Evolutionary conservation across 2,797 vertebrate genomes (phyloP), one percentile per base, ranked within the genome.

Genomic region (Paedocypris micromegethes): DNA sequence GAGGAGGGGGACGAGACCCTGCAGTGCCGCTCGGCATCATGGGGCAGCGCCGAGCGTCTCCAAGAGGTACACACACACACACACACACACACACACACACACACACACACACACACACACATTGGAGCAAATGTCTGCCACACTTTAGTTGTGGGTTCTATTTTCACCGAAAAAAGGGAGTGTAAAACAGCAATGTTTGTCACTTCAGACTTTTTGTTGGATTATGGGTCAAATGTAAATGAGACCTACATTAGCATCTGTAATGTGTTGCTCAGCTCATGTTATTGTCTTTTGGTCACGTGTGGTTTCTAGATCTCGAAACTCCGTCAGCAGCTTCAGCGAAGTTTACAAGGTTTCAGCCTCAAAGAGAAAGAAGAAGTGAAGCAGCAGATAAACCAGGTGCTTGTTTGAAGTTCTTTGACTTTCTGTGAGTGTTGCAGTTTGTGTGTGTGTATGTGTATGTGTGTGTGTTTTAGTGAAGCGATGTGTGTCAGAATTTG

Each of bases 1-100:
- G 94, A 97, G 58, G 94, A 98, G 63, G 89, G 87, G 75, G 80
- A 83, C 72, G 93, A 94, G 67, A 91, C 80, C 66, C 89, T 89
- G 9, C 94, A 98, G 87, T 94, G 96, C 79, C 93, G 94, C 45
- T 98, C 96, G 0, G 94, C 94, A 4, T 98, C 95, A 0, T 98
- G 96, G 96, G 92, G 94, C 70, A 98, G 93, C 64, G 89, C 94
- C 43, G 96, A 98, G 83, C 95, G 96, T 78, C 91, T 96, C 7
- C 96, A 94, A 89, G 96, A 98, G 92, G 96, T 98, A 93, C 39
- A 38, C 4, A 45, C 43, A 45, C 7, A 62, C 9, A 51, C 49
- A 50, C 62, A 59, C 3, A 48, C n/a, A 47, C 41, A 42, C 5
- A 3, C 38, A 6, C 40, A 57, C 58, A 39, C 5, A 6, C 6